A percentile compares a stretch with the other conserved stretches of the same genome.
Conservation (phyloP, 2,888 invertebrate species). For the Agelastica alni region DNA sequence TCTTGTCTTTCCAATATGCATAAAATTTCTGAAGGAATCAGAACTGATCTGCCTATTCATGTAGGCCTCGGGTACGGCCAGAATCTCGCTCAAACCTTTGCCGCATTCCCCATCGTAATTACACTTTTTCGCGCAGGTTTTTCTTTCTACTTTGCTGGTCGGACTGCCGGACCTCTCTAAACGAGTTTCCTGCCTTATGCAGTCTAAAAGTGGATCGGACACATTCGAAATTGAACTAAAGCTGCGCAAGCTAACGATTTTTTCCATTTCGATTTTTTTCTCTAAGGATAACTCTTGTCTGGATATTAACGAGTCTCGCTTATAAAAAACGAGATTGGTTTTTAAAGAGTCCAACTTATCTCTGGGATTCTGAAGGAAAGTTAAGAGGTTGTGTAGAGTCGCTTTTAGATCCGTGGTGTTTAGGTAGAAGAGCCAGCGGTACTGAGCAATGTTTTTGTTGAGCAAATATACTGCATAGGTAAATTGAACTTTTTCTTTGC, state of each 20-base stretch:
- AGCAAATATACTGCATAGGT: constrained; percentile 89
- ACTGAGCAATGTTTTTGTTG: constrained; percentile 93
- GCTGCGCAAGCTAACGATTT: constrained; percentile 36
- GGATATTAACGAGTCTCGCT: too few relatives aligned
- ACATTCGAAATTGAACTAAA: constrained; percentile 42
- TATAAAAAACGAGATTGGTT: background rate
- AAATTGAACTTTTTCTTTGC: constrained; percentile 78
- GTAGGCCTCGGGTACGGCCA: constrained; percentile 54
- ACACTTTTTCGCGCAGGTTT: constrained; percentile 25
- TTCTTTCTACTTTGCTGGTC: constrained; percentile 21
- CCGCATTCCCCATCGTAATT: constrained; percentile 37
- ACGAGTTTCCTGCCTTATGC: constrained; percentile 36
- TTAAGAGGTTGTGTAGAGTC: constrained; percentile 73
- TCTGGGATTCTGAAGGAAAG: constrained; percentile 43
- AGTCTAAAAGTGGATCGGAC: constrained; percentile 49
- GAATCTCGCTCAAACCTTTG: constrained; percentile 50
- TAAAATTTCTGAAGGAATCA: constrained; percentile 44
- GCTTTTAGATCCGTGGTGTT: constrained; percentile 75
- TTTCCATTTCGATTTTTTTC: constrained; percentile 27
- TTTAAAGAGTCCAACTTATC: constrained; percentile 8
- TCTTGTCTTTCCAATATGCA: constrained; percentile 23
- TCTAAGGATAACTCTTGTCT: background rate
- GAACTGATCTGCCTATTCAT: constrained; percentile 49
- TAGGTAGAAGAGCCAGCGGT: constrained; percentile 76
- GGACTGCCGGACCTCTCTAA: constrained; percentile 37